phyloP scores from a whole-genome alignment of 1,140 invertebrate species.

The Temnothorax longispinosus region DNA sequence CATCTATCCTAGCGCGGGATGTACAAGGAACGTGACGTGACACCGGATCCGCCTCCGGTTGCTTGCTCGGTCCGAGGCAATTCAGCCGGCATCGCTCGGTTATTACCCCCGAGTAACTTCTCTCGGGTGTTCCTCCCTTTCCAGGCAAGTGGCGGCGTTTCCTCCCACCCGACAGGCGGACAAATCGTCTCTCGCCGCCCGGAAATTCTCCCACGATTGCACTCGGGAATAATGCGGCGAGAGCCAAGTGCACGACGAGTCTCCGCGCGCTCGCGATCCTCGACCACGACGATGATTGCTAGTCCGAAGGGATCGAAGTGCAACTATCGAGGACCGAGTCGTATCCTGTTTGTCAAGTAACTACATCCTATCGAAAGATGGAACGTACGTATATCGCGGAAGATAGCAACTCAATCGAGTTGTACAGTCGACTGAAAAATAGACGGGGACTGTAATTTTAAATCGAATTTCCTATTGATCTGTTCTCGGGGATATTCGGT shows the following conservation, averaged over 20 bases:
- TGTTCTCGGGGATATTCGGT: background rate
- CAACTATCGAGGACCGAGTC: conserved; percentile 22
- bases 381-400: background rate
- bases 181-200: conserved; percentile 47
- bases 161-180: conserved; percentile 30
- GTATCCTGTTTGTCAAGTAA: conserved; percentile 44
- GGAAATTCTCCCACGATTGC: conserved; percentile 55
- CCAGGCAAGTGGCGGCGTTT: conserved; percentile 23
- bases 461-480: background rate
- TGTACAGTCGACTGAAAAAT: background rate
- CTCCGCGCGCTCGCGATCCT: conserved; percentile 1
- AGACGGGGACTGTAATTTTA: background rate
- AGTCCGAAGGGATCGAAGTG: conserved; percentile 35
- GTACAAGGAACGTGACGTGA: conserved; percentile 71
- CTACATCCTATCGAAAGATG: conserved; percentile 6
- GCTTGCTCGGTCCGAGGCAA: conserved; percentile 65
- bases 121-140: conserved; percentile 68
- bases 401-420: background rate
- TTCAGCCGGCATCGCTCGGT: conserved; percentile 69
- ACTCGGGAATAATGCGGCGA: conserved; percentile 38
- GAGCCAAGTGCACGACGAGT: conserved; percentile 14
- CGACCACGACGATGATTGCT: conserved; percentile 46
- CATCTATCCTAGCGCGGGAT: conserved; percentile 57
- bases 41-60: conserved; percentile 76
- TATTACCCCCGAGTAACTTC: conserved; percentile 70